Percentiles rank a stretch among this genome's conserved stretches.
phyloP scores from a whole-genome alignment of 2,888 invertebrate genomes.

The Drosophila anomelani region DNA sequence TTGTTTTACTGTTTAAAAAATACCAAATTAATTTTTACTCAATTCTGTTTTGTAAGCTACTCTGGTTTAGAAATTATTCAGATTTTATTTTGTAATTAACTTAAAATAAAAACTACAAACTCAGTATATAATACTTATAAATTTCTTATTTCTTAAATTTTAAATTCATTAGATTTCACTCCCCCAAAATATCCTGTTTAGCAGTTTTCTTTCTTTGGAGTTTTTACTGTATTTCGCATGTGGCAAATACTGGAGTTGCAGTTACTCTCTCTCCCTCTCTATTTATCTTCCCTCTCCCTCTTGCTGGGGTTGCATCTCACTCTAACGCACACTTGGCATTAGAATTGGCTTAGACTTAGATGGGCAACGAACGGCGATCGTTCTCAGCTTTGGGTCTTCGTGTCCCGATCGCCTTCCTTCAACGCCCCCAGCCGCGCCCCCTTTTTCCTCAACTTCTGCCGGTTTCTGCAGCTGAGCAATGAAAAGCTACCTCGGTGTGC shows the following conservation, averaged over 20 bases:
- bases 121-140: neutral
- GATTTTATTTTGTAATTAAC: neutral
- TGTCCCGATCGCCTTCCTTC: slow-evolving; percentile 22
- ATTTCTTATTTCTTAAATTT: neutral
- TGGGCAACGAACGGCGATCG: slow-evolving; percentile 61
- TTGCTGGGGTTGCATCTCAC: slow-evolving; percentile 17
- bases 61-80: neutral
- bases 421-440: slow-evolving; percentile 37
- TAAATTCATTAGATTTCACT: neutral
- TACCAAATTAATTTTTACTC: too few species aligned
- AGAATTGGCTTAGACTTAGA: slow-evolving; percentile 81
- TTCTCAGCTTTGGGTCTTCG: slow-evolving; percentile 59
- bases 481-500: slow-evolving; percentile 32
- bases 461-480: slow-evolving; percentile 65
- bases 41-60: too few species aligned
- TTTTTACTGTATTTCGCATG: slow-evolving; percentile 59
- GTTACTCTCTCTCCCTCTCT: slow-evolving; percentile 34
- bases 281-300: slow-evolving; percentile 30
- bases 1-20: too few species aligned
- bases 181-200: neutral
- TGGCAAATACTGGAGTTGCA: slow-evolving; percentile 74
- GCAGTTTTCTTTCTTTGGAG: neutral
- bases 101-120: neutral
- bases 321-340: slow-evolving; percentile 60
- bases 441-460: slow-evolving; percentile 55